Conservation (phyloP, 2,888 invertebrate genomes). For the Candidula unifasciata region DNA sequence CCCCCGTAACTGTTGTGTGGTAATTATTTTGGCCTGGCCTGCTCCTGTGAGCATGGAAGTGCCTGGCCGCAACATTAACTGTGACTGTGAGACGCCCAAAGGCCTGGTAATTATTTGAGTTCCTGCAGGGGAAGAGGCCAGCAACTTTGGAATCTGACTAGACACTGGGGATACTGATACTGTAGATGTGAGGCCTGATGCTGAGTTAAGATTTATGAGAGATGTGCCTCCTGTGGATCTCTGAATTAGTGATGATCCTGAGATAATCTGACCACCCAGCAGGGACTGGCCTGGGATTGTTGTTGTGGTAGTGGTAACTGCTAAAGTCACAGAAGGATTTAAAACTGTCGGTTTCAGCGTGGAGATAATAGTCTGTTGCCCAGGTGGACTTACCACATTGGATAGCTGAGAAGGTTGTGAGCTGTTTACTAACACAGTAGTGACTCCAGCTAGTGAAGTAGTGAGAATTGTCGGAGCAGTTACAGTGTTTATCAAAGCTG, state of each 20-base stretch:
- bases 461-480: constrained; percentile 15
- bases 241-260: constrained; percentile 44
- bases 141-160: constrained; percentile 50
- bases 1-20: constrained; percentile 42
- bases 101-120: constrained; percentile 45
- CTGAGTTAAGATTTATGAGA: constrained; percentile 40
- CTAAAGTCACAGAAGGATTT: constrained; percentile 53
- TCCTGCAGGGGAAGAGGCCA: constrained; percentile 41
- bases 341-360: constrained; percentile 33
- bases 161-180: constrained; percentile 36
- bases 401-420: constrained; percentile 56
- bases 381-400: constrained; percentile 55
- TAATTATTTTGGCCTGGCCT: constrained; percentile 45
- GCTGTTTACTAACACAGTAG: constrained; percentile 49
- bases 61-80: constrained; percentile 47
- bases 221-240: constrained; percentile 43
- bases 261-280: constrained; percentile 50
- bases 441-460: constrained; percentile 30
- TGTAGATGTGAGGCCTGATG: constrained; percentile 32
- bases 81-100: constrained; percentile 38
- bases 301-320: constrained; percentile 58
- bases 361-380: constrained; percentile 46
- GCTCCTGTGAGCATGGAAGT: constrained; percentile 21
- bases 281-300: constrained; percentile 52
- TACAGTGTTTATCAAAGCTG: constrained; percentile 29